Evolutionary conservation across 2,113 vertebrate genomes (phyloP).

Genomic region (Callionymus lyra): DNA sequence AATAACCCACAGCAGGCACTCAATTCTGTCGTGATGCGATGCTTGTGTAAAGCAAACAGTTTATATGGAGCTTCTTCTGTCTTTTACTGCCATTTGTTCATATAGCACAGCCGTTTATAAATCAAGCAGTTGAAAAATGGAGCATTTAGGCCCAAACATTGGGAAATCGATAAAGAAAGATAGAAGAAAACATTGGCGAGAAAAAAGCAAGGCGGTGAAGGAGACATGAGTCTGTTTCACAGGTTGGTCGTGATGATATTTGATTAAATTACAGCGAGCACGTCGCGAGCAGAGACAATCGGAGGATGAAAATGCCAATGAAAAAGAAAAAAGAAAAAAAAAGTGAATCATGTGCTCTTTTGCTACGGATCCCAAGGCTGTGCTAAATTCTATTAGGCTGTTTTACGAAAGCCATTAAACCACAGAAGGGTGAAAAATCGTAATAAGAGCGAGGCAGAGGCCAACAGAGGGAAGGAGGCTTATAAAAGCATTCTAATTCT

Average conservation of each 20-base stretch:
- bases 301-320: constrained; percentile 19
- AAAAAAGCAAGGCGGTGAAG: too few species aligned
- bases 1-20: too few species aligned
- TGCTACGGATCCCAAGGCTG: constrained; percentile 27
- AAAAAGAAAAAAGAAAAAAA: too few species aligned
- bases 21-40: too few species aligned
- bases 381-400: constrained; percentile 42
- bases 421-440: constrained; percentile 45
- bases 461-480: constrained; percentile 26
- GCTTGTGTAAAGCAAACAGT: too few species aligned
- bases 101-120: too few species aligned
- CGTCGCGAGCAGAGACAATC: constrained; percentile 24
- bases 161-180: neutral
- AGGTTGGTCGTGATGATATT: constrained; percentile 44
- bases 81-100: too few species aligned
- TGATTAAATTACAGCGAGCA: constrained; percentile 20
- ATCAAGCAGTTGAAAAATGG: too few species aligned
- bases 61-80: too few species aligned
- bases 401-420: constrained; percentile 47
- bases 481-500: constrained; percentile 30
- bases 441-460: constrained; percentile 27
- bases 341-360: constrained; percentile 39
- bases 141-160: too few species aligned
- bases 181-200: neutral
- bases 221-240: constrained; percentile 17